phyloP scores from a whole-genome alignment of 2,888 invertebrate genomes.

The Antitype chi region DNA sequence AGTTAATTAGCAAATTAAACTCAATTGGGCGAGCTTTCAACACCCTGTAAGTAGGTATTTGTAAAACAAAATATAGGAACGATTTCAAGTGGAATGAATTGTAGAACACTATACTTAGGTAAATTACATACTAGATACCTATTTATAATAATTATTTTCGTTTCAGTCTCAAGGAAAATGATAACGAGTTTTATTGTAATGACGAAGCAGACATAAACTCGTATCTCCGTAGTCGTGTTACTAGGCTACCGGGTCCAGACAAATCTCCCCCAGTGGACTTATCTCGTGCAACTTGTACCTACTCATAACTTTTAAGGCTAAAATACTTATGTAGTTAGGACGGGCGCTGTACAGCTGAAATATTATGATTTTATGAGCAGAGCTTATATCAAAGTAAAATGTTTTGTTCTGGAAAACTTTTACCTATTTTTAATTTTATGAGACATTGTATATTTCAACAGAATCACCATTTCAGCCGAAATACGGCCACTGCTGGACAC shows the following conservation, averaged over 20 bases:
- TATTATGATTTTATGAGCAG: slow-evolving; percentile 22
- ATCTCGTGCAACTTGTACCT: slow-evolving; percentile 25
- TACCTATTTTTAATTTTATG: background rate
- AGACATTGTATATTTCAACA: too few relatives aligned
- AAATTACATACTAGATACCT: background rate
- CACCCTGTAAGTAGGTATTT: background rate
- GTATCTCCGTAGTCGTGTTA: slow-evolving; percentile 22
- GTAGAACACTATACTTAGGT: background rate
- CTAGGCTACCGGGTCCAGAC: slow-evolving; percentile 20
- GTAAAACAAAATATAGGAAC: slow-evolving; percentile 11
- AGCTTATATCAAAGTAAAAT: background rate
- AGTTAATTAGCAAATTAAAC: slow-evolving; percentile 77
- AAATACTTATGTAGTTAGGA: slow-evolving; percentile 28
- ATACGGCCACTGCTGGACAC: too few relatives aligned
- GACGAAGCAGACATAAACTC: background rate
- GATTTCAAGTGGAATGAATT: background rate
- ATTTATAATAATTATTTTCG: background rate
- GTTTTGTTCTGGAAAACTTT: background rate
- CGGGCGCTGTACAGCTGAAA: background rate
- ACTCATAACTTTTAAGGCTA: slow-evolving; percentile 34
- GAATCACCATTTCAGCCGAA: too few relatives aligned
- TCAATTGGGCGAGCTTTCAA: slow-evolving; percentile 68
- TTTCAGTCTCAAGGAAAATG: slow-evolving; percentile 9
- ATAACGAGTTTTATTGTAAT: slow-evolving; percentile 19
- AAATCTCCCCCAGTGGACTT: slow-evolving; percentile 39